phyloP scores from a whole-genome alignment of 2,888 invertebrate genomes.

The Drosophila pseudotakahashii region DNA sequence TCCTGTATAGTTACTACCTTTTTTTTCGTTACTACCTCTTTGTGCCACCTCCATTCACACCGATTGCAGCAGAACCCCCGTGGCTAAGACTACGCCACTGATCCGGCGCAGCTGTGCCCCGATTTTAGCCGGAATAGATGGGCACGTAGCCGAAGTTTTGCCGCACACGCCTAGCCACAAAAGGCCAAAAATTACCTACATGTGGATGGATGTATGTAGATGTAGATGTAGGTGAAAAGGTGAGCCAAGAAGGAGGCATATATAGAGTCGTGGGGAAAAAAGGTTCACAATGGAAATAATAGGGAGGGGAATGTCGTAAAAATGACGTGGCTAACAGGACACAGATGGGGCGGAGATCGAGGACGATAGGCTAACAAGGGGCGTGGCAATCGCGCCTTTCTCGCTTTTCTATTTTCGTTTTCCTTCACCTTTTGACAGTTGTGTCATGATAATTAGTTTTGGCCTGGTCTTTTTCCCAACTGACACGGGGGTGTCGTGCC shows the following conservation, averaged over 20 bases:
- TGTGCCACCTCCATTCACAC: constrained; percentile 12
- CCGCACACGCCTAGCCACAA: constrained; percentile 73
- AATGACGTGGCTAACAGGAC: constrained; percentile 46
- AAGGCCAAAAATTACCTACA: constrained; percentile 59
- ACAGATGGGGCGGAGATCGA: constrained; percentile 31
- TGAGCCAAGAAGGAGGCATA: constrained; percentile 45
- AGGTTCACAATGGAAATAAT: constrained; percentile 33
- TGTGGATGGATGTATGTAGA: constrained; percentile 6
- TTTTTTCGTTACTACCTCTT: neutral
- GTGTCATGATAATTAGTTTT: constrained; percentile 78
- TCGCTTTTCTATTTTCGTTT: constrained; percentile 14
- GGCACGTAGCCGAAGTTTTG: constrained; percentile 70
- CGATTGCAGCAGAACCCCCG: constrained; percentile 18
- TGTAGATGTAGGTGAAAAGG: constrained; percentile 61
- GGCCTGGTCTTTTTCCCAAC: constrained; percentile 22
- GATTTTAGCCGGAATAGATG: constrained; percentile 67
- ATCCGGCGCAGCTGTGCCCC: constrained; percentile 58
- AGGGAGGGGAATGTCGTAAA: constrained; percentile 71
- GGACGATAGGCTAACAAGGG: constrained; percentile 36
- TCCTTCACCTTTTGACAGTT: constrained; percentile 66
- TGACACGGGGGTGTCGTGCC: constrained; percentile 61
- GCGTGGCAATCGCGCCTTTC: constrained; percentile 55
- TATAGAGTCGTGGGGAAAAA: constrained; percentile 18
- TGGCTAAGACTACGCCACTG: constrained; percentile 47
- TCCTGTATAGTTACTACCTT: no score